Base-by-base conservation (phyloP, 2,113 vertebrate species). In the Apeltes quadracus region DNA sequence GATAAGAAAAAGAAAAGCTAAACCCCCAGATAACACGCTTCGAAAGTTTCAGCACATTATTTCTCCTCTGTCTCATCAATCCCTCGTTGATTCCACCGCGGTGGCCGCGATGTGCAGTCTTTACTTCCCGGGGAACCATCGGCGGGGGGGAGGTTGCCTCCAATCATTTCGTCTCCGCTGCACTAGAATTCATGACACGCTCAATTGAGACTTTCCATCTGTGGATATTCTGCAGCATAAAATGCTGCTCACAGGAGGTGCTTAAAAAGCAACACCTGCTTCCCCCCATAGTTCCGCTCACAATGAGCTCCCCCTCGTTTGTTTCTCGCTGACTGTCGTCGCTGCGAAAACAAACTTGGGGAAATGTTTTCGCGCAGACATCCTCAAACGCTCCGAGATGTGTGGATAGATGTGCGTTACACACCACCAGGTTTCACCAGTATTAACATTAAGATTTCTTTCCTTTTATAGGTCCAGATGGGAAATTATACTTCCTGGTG, bases 151-250 rank as follows among this genome's bases (percentile, higher is more conserved):
- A 57, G 54, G 48, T n/a, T 62, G 20, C 65, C 54, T 72, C 55
- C n/a, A 20, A 53, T 84, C 16, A 44, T 59, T 76, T 51, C 73
- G 25, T 67, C 74, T 69, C 27, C 1, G n/a, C 63, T 72, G 32
- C 66, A 54, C 69, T 36, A 57, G 53, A 38, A 84, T 72, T 70
- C 63, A 46, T 72, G 54, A 75, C 56, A 76, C 25, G 55, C 77
- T 85, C 71, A 81, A 48, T 62, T 75, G 54, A 65, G 72, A 68
- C 27, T 63, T 73, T 72, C 44, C 53, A 66, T 56, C 74, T 71
- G 77, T 62, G 38, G 78, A 69, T 74, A 62, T 73, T 51, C 51
- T 22, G 55, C 39, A 32, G 14, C 11, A 16, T 75, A n/a, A 75
- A 72, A 73, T n/a, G 2, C 57, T 54, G 38, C 68, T 78, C 48